Base-by-base conservation (phyloP, 1,140 invertebrate genomes). In the Micrasema minimum region DNA sequence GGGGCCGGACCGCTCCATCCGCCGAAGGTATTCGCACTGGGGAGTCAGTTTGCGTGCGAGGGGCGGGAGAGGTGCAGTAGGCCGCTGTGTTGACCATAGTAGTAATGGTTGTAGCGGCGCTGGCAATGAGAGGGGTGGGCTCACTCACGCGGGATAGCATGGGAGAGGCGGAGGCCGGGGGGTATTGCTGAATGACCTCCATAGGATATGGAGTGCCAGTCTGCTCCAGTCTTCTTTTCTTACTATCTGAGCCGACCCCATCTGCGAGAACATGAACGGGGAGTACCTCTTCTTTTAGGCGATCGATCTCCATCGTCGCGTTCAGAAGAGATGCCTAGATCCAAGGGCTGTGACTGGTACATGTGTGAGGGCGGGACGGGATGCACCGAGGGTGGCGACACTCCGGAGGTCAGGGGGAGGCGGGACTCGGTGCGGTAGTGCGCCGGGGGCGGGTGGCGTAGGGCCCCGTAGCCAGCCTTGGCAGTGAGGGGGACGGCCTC, bases 81-180 rank as follows among this genome's bases (percentile, higher is more conserved):
- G 82, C 81, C 1, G 86, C 87, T 0, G 87, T 86, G 72, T 90
- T 91, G 12, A 89, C 88, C n/a, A 90, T 86, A 0, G 88, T 88
- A 9, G 89, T 91, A 46, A 92, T 91, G 10, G 90, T 90, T 1
- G 90, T 91, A 1, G 90, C 90, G 1, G 90, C 90, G 71, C 87
- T 88, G 1, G 90, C 90, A 46, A 92, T 90, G n/a, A 93, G 79
- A 2, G 89, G 88, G 78, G 87, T 89, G 0, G 88, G 88, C 75
- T 90, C 89, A 74, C 87, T 87, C 6, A 89, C 89, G 69, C 88
- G 80, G 12, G 88, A 85, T n/a, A 90, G 77, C 22, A 82, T 87
- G 69, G 57, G 87, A 77, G 53, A 85, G 72, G 18, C 75, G 76
- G 16, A 76, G 6, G 80, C 79, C 2, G 81, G 77, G 38, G 79